Evolutionary conservation across 2,888 invertebrate genomes (phyloP).

Genomic region (Enchytraeus crypticus): DNA sequence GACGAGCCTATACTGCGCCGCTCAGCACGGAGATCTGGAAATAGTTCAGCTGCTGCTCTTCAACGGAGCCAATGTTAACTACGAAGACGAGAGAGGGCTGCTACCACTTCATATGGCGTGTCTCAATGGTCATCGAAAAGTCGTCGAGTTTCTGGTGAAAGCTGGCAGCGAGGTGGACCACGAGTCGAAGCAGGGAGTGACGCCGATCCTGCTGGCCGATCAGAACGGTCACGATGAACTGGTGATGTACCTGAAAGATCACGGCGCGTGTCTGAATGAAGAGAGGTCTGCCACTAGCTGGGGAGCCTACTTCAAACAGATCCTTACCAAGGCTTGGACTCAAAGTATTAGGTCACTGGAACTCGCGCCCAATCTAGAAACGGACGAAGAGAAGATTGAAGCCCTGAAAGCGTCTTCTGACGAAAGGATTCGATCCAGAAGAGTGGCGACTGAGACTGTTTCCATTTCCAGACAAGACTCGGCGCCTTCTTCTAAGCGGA

Average conservation of each 20-base stretch:
- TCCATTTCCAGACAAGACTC: not conserved
- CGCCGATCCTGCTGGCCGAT: conserved; percentile 24
- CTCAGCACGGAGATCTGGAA: conserved; percentile 29
- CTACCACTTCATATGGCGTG: conserved; percentile 28
- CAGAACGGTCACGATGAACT: conserved; percentile 30
- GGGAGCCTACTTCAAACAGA: conserved; percentile 27
- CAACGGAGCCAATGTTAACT: conserved; percentile 23
- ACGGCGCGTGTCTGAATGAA: conserved; percentile 17
- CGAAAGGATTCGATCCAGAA: not conserved
- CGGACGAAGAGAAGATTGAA: conserved; percentile 1
- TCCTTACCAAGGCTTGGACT: conserved; percentile 23
- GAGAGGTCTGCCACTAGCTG: conserved; percentile 11
- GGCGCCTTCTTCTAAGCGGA: too few relatives aligned
- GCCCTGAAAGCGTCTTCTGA: not conserved
- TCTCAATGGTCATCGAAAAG: conserved; percentile 26
- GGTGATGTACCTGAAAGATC: conserved; percentile 20
- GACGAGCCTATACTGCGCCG: conserved; percentile 27
- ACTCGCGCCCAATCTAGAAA: conserved; percentile 7
- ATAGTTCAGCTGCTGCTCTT: conserved; percentile 29
- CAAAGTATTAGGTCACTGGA: conserved; percentile 22
- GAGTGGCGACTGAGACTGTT: conserved; percentile 4
- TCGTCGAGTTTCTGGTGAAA: conserved; percentile 29
- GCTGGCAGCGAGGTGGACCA: conserved; percentile 23
- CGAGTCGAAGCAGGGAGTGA: conserved; percentile 20
- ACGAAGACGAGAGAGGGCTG: conserved; percentile 25